phyloP scores from a whole-genome alignment of 2,113 vertebrate genomes.

The Brachypteracias leptosomus region DNA sequence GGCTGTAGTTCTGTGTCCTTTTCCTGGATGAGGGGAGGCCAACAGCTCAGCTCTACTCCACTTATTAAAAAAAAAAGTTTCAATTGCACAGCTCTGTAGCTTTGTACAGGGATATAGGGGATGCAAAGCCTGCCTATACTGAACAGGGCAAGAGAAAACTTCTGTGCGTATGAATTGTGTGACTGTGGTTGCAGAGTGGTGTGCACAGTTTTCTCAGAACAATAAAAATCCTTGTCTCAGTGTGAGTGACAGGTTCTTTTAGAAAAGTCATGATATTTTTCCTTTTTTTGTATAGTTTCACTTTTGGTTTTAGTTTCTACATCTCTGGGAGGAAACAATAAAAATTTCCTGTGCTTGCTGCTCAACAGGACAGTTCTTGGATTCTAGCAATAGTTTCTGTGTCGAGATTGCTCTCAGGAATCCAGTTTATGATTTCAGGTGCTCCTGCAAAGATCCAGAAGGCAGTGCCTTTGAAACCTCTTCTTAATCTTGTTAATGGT shows the following conservation, averaged over 20 bases:
- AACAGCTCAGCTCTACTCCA: not conserved
- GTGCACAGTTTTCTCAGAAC: not conserved
- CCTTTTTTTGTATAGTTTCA: not conserved
- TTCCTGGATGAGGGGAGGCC: constrained; percentile 10
- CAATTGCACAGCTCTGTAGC: not conserved
- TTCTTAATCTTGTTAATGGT: not conserved
- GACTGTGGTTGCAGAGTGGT: rapidly evolving
- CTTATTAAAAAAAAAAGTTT: not conserved
- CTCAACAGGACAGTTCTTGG: not conserved
- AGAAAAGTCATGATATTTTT: not conserved
- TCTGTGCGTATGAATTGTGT: not conserved
- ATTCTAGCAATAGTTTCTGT: not conserved
- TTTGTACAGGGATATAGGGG: not conserved
- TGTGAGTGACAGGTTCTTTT: rapidly evolving
- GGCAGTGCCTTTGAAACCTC: not conserved
- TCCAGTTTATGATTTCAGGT: not conserved
- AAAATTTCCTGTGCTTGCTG: not conserved
- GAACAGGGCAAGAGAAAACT: not conserved
- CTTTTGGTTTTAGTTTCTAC: constrained; percentile 28
- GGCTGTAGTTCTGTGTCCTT: constrained; percentile 14
- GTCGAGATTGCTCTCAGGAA: not conserved
- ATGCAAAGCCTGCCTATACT: not conserved
- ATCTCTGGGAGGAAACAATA: not conserved
- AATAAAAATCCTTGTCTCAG: not conserved
- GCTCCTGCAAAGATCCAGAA: not conserved